Conservation (phyloP, 2,113 vertebrate species). For the Catharus bicknelli region DNA sequence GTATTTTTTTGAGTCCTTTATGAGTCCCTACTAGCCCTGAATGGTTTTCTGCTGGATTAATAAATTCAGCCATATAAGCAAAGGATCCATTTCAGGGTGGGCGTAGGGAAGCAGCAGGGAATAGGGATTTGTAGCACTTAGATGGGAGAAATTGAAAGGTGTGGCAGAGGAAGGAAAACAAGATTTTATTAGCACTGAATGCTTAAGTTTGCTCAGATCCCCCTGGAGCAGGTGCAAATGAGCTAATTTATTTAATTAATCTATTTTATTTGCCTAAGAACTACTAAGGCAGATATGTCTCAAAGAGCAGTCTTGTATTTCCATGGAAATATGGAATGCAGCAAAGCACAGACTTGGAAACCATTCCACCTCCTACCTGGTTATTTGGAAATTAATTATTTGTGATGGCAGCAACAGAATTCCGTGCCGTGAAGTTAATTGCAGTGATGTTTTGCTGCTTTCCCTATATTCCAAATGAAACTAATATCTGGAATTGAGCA, state of each 20-base stretch:
- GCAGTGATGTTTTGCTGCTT: not conserved
- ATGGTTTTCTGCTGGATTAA: not conserved
- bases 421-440: not conserved
- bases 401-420: not conserved
- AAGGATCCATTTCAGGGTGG: accelerated
- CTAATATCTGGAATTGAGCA: not conserved
- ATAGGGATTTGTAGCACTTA: not conserved
- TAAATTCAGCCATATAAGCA: not conserved
- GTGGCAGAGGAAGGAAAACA: not conserved
- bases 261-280: not conserved
- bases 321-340: not conserved
- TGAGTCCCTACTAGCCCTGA: not conserved
- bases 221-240: not conserved
- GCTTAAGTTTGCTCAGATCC: not conserved
- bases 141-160: not conserved
- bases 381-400: not conserved
- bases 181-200: not conserved
- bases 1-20: not conserved
- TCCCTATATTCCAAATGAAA: not conserved
- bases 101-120: not conserved
- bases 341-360: not conserved
- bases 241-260: not conserved
- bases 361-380: not conserved
- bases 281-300: not conserved
- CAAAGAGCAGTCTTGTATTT: not conserved